These are phyloP conservation scores for Lamellibrachia luymesi DNA, from an alignment of 1,140 invertebrate species.

Conservation along the genomic window DNA sequence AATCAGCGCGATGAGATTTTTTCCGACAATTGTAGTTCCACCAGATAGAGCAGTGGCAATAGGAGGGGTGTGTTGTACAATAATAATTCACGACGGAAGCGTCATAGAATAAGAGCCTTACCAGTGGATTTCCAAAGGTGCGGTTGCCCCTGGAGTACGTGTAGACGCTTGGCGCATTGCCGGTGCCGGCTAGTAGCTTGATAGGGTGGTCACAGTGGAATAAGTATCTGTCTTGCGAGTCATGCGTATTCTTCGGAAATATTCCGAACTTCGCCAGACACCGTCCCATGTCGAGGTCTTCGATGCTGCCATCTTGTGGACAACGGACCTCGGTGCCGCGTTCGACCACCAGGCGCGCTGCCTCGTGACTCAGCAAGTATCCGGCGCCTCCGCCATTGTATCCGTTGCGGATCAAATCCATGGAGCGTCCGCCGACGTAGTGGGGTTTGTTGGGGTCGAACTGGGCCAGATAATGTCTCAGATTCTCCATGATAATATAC, in stretches of 20 bases:
- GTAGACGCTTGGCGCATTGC: not conserved
- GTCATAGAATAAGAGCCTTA: not conserved
- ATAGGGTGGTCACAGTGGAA: constrained; percentile 28
- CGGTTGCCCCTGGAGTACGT: constrained; percentile 6
- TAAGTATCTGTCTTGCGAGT: constrained; percentile 17
- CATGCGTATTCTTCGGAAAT: constrained; percentile 24
- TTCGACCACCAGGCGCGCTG: constrained; percentile 4
- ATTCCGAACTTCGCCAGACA: constrained; percentile 26
- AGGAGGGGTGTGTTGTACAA: too few relatives aligned
- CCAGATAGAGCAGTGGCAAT: too few relatives aligned
- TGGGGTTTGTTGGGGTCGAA: constrained; percentile 27
- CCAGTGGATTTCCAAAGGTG: constrained; percentile 8
- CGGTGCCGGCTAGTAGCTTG: constrained; percentile 10
- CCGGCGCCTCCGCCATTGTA: constrained; percentile 33
- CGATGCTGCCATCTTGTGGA: constrained; percentile 20
- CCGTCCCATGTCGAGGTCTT: constrained; percentile 32
- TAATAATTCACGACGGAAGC: too few relatives aligned
- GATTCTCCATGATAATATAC: constrained; percentile 20
- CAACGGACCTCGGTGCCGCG: constrained; percentile 14
- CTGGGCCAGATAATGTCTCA: not conserved
- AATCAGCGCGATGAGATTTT: too few relatives aligned
- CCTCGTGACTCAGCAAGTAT: constrained; percentile 27
- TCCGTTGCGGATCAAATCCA: constrained; percentile 18
- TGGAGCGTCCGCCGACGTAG: constrained; percentile 28
- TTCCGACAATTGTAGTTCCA: too few relatives aligned